Conservation (phyloP, 2,113 vertebrate species). For the Myrmophylax atrothorax region DNA sequence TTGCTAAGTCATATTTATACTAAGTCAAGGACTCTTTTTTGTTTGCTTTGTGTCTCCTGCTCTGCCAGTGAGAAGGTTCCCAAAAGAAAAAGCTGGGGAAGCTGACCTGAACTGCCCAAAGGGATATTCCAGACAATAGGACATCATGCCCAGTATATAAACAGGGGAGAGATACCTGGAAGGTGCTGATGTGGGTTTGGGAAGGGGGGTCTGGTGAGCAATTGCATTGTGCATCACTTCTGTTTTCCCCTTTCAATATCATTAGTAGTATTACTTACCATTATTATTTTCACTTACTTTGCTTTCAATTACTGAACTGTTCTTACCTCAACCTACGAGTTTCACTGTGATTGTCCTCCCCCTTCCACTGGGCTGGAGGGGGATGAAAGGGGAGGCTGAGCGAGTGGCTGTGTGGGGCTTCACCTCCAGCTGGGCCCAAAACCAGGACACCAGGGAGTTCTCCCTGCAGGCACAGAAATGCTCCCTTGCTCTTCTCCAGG, state of each 20-base stretch:
- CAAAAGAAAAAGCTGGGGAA: background rate
- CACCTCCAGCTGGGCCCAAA: too few species aligned
- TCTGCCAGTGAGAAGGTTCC: background rate
- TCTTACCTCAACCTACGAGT: background rate
- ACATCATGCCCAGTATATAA: background rate
- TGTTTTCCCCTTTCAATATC: background rate
- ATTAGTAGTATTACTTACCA: too few species aligned
- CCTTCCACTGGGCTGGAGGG: too few species aligned
- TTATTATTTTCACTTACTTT: too few species aligned
- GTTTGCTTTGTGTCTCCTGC: background rate
- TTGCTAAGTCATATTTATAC: background rate
- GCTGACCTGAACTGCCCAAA: background rate
- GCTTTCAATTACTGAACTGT: background rate
- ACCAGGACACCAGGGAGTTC: too few species aligned
- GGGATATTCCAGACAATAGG: background rate
- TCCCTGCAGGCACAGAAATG: too few species aligned
- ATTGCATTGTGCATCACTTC: background rate
- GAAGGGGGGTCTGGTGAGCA: background rate
- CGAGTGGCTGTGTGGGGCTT: too few species aligned
- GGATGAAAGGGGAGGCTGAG: too few species aligned
- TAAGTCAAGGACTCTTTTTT: background rate
- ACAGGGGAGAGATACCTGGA: background rate
- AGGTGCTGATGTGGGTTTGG: accelerated
- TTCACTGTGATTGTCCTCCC: background rate
- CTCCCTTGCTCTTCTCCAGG: too few species aligned